Evolutionary conservation across 2,888 invertebrate species (phyloP), one percentile per base, ranked within the genome.

Genomic region (Selenia dentaria): DNA sequence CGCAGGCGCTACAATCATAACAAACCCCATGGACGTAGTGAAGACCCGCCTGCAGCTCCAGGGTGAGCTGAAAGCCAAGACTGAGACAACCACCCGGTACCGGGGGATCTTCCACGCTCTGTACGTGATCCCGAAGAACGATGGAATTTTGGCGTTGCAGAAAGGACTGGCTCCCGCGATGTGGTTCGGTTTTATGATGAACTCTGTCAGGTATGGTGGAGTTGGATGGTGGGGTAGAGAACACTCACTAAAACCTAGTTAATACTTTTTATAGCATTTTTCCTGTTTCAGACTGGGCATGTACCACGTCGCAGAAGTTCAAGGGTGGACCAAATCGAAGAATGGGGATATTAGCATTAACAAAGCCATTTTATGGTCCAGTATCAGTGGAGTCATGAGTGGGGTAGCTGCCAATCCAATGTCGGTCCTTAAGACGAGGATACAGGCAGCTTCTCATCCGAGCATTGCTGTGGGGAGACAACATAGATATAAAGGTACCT

Each of bases 41-140:
- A 98, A 98, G 86, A 97, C 95, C 8, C 92, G 97, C 0, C 92
- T 97, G 74, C 97, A 98, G 75, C 88, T 98, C 1, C 97, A 98
- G 78, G 94, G 94, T 0, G 94, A 96, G 75, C 73, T 96, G 31
- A 91, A 92, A 58, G 92, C 94, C 0, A 92, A 75, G 41, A 66
- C 57, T 5, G 92, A 70, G 92, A 94, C 43, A 49, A 79, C 64
- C 59, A 81, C 69, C 43, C 67, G 90, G 2, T 95, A 95, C 64
- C 92, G 92, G 37, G 96, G 96, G 61, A 94, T 96, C 9, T 91
- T 96, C 50, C 96, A 97, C 75, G 96, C 96, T 0, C 92, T 95
- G 9, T 94, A 93, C 68, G 92, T 94, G 3, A 94, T 96, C 54
- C 92, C 92, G 0, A 92, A 90, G 59, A 91, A 93, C 12, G 97